Evolutionary conservation across 2,888 invertebrate species (phyloP), one percentile per base, ranked within the genome.

Genomic region (Euzophera pinguis): DNA sequence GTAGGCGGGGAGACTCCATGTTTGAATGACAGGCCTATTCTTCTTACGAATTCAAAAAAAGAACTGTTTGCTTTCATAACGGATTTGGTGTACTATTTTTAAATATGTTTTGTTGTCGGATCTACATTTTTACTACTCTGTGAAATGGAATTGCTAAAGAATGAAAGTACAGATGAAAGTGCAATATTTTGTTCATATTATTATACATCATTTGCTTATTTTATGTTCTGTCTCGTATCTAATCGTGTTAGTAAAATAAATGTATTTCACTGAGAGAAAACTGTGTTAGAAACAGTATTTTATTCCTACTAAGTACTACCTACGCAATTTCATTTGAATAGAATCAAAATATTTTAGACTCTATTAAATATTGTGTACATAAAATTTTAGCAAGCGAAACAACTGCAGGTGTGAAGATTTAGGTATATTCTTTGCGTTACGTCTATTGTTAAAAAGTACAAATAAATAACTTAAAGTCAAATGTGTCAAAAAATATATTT

Each of bases 1-100:
- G 63, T 66, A 71, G 84, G 82, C 80, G 83, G 76, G 77, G 63
- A 72, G 58, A 59, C 59, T 73, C 75, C 69, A 68, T 69, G 65
- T 81, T 79, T 83, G 79, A 84, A 72, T 78, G 83, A 79, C 82
- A 77, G 78, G 62, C 63, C 59, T 55, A 59, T 65, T 69, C 68
- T 69, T 75, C 73, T 73, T 66, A 34, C 37, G 65, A 67, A 69
- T 71, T 70, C 56, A 63, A 73, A 75, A 71, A 75, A 69, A 65
- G 64, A 73, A 62, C 65, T 66, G 66, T 69, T 68, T 71, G 64
- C 72, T 78, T 71, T 68, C 60, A 59, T 66, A 71, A 69, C 67
- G 71, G 69, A 63, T 63, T 67, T 63, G 45, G 61, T 49, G 55
- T 56, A 59, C 59, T 43, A 49, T 34, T 53, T 67, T 59, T 17